A percentile compares a stretch with the other conserved stretches of the same genome.
phyloP scores from a whole-genome alignment of 2,113 vertebrate genomes.

The Myodes glareolus region DNA sequence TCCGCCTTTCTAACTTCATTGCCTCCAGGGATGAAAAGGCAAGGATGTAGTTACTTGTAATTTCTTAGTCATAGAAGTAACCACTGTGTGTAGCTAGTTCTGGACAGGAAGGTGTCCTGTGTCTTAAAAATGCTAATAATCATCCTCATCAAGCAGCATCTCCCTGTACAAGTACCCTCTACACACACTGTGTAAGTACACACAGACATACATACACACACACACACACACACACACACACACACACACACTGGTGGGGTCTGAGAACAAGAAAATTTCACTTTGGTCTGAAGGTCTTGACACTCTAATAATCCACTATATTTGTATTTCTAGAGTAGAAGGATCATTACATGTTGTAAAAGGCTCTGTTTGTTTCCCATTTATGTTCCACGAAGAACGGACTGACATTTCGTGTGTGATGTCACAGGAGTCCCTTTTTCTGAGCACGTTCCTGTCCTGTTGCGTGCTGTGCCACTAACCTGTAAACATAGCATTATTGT shows the following conservation, averaged over 20 bases:
- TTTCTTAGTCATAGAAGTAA: neutral
- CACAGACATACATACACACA: too few relatives aligned
- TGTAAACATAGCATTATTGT: neutral
- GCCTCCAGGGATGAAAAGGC: neutral
- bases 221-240: neutral
- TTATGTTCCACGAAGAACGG: neutral
- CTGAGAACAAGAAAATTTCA: neutral
- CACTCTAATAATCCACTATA: neutral
- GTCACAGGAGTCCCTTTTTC: neutral
- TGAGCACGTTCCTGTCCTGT: neutral
- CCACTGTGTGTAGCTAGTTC: neutral
- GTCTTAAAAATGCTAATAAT: neutral
- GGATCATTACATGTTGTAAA: conserved; percentile 4
- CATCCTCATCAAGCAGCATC: neutral
- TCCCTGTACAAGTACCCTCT: neutral
- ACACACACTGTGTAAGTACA: neutral
- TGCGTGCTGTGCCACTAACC: conserved; percentile 17
- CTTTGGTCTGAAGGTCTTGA: neutral
- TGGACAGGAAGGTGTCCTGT: neutral
- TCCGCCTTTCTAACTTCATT: neutral
- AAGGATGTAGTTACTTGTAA: neutral
- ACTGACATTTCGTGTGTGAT: neutral
- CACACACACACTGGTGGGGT: neutral
- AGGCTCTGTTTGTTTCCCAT: conserved; percentile 21
- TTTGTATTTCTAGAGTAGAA: conserved; percentile 16